A percentile compares a stretch with the other conserved stretches of the same genome.
phyloP scores from a whole-genome alignment of 2,888 invertebrate genomes.

The Gastrophysa polygoni region DNA sequence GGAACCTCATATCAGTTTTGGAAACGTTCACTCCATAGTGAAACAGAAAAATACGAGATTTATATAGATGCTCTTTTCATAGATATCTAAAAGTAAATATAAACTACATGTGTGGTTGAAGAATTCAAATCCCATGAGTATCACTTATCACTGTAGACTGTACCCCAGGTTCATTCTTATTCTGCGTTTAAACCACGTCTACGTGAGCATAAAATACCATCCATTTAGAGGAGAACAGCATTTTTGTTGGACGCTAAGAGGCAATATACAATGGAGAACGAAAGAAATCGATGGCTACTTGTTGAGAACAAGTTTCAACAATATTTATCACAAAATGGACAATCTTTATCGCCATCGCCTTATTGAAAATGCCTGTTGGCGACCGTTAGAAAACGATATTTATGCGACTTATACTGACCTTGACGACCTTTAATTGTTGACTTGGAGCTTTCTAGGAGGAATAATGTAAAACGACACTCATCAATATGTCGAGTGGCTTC shows the following conservation, averaged over 20 bases:
- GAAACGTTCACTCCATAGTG: too few species aligned
- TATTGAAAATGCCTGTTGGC: neutral
- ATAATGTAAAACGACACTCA: slow-evolving; percentile 21
- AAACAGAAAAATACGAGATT: too few species aligned
- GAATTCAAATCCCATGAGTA: too few species aligned
- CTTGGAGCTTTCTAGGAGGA: slow-evolving; percentile 19
- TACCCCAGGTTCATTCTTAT: too few species aligned
- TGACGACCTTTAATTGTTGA: slow-evolving; percentile 30
- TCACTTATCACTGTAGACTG: too few species aligned
- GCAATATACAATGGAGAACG: neutral
- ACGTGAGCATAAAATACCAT: too few species aligned
- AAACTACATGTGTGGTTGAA: too few species aligned
- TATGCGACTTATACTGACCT: slow-evolving; percentile 22
- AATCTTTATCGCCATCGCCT: slow-evolving; percentile 13
- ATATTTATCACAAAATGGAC: slow-evolving; percentile 3
- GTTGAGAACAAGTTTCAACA: slow-evolving; percentile 1
- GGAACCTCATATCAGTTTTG: too few species aligned
- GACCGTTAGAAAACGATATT: slow-evolving; percentile 29
- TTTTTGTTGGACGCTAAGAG: neutral
- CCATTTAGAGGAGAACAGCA: too few species aligned
- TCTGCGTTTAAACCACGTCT: too few species aligned
- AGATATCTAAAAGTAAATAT: too few species aligned
- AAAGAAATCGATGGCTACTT: slow-evolving; percentile 6
- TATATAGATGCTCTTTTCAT: too few species aligned
- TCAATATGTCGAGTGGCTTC: slow-evolving; percentile 17